Base-by-base conservation (phyloP, 2,797 vertebrate species). In the Anguilla marmorata region DNA sequence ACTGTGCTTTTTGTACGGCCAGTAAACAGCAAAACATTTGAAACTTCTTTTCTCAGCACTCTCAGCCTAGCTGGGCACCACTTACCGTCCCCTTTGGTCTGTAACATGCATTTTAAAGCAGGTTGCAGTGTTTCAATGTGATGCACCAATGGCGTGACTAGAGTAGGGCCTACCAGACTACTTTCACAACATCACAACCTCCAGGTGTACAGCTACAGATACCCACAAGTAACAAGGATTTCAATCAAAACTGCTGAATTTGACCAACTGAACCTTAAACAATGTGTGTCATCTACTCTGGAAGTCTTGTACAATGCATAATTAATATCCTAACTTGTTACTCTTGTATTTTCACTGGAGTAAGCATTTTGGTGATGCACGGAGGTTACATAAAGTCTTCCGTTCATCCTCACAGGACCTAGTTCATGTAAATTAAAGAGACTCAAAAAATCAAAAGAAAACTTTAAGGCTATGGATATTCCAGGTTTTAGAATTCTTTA, bases 321-420 rank as follows among this genome's bases (percentile, higher is more conserved):
- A 87, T 83, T 86, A 50, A 86, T 83, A 27, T 50, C 85, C 79
- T 16, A 58, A 80, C 19, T 87, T 80, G 48, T 37, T 63, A 86
- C 37, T 86, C 58, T 24, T 27, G 66, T 50, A 45, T 82, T 86
- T 76, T 72, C 85, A 79, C 76, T 84, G 66, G 82, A 87, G 52
- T 37, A 87, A 74, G 63, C 80, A 33, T 89, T 50, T 60, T 41
- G 33, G 33, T 84, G 60, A 89, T 63, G n/a, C 66, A 79, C 80
- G 21, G 60, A 80, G 19, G 86, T 87, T 89, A 76, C 66, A 89
- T 84, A 87, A 87, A 89, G 50, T 27, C 41, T 88, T 8, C 66
- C 8, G 21, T 48, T 83, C 52, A 87, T 87, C 60, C 87, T 84
- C 60, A 37, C 33, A 48, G 21, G 86, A 87, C 72, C 52, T 14